phyloP scores from a whole-genome alignment of 2,113 vertebrate species.

The Grallaria varia region DNA sequence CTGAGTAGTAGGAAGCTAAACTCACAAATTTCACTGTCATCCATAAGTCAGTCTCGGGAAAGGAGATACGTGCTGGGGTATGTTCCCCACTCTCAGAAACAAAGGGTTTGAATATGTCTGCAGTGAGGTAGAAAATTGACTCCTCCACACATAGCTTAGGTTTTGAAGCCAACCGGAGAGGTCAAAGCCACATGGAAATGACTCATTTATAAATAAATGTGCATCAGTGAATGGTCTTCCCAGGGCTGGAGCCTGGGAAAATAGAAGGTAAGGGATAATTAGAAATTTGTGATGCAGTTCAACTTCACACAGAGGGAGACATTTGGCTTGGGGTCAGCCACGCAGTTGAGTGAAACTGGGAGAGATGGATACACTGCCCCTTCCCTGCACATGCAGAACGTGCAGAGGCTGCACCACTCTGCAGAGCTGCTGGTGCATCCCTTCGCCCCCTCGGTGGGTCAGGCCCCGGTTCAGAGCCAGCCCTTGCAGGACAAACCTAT shows the following conservation, averaged over 20 bases:
- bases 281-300: background rate
- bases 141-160: background rate
- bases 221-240: background rate
- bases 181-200: background rate
- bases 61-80: background rate
- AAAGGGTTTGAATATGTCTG: background rate
- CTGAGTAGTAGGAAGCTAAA: background rate
- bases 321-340: background rate
- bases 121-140: background rate
- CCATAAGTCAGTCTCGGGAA: background rate
- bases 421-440: background rate
- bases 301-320: background rate
- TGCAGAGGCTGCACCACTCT: background rate
- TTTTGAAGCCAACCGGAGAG: background rate
- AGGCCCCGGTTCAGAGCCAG: background rate
- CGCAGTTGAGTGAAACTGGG: background rate
- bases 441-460: background rate
- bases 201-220: background rate
- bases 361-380: background rate
- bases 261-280: background rate
- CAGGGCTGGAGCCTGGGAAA: background rate
- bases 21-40: background rate
- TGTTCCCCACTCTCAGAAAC: background rate
- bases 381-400: rapidly evolving
- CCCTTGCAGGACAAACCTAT: background rate